A percentile compares a stretch with the other conserved stretches of the same genome.
Evolutionary conservation across 2,113 vertebrate genomes (phyloP).

Genomic region (Bufo bufo): DNA sequence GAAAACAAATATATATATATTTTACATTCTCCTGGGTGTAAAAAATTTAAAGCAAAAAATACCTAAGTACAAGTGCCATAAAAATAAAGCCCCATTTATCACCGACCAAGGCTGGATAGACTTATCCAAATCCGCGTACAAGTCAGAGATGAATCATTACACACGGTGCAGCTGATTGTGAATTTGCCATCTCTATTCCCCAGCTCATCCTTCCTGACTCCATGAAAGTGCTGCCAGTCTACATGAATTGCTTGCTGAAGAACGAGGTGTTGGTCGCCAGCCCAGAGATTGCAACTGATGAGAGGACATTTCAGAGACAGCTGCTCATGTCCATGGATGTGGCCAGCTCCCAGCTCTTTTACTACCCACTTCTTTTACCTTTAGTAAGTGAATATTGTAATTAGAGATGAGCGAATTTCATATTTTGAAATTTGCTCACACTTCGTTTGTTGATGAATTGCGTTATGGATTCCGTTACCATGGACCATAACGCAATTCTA

Average conservation of each 20-base stretch:
- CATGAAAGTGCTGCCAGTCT: slow-evolving; percentile 94
- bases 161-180: not conserved
- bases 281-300: slow-evolving; percentile 82
- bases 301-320: slow-evolving; percentile 83
- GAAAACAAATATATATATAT: too few species aligned
- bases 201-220: slow-evolving; percentile 93
- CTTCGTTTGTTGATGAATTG: too few species aligned
- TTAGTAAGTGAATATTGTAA: slow-evolving; percentile 74
- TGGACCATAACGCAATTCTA: too few species aligned
- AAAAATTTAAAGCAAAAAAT: too few species aligned
- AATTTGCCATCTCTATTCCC: slow-evolving; percentile 8
- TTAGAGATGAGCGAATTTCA: too few species aligned
- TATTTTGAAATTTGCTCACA: too few species aligned
- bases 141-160: not conserved
- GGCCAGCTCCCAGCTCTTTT: slow-evolving; percentile 85
- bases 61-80: too few species aligned
- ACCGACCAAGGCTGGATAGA: not conserved
- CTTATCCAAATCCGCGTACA: not conserved
- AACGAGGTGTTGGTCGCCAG: slow-evolving; percentile 79
- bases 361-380: slow-evolving; percentile 90
- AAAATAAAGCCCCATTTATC: too few species aligned
- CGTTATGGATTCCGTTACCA: too few species aligned
- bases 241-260: slow-evolving; percentile 93
- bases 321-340: slow-evolving; percentile 87
- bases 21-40: too few species aligned